Evolutionary conservation across 2,113 vertebrate genomes (phyloP).

Genomic region (Elephas maximus): DNA sequence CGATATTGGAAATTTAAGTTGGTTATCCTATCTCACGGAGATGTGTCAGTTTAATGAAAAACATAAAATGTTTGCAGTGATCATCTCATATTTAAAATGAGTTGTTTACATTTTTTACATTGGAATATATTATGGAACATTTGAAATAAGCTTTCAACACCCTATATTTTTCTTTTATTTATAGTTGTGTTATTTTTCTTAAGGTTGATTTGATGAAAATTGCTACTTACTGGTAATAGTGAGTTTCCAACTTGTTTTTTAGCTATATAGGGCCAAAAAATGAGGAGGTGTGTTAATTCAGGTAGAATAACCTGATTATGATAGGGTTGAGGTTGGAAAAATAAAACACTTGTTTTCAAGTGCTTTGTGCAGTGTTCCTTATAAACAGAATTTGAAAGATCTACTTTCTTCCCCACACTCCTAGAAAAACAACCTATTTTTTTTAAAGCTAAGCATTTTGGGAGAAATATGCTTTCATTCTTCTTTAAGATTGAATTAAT

Average conservation of each 20-base stretch:
- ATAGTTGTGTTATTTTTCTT: slow-evolving; percentile 19
- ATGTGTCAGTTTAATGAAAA: not conserved
- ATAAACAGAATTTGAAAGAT: not conserved
- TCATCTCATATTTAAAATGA: not conserved
- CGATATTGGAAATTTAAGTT: not conserved
- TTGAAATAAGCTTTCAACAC: not conserved
- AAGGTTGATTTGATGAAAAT: slow-evolving; percentile 34
- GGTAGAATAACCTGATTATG: slow-evolving; percentile 17
- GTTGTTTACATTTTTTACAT: not conserved
- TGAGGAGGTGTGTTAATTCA: not conserved
- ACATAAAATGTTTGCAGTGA: not conserved
- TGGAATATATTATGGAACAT: not conserved
- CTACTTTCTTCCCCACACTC: not conserved
- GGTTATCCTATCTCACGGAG: not conserved
- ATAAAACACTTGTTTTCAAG: not conserved
- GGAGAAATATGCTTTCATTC: not conserved
- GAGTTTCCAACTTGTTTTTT: slow-evolving; percentile 25
- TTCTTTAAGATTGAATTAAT: not conserved
- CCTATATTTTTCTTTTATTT: not conserved
- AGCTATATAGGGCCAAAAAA: not conserved
- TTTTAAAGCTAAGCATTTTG: not conserved
- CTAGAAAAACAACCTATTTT: not conserved
- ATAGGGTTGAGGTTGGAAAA: not conserved
- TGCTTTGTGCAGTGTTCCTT: not conserved
- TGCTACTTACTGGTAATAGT: not conserved